Percentiles rank a stretch among this genome's conserved stretches.
These are phyloP conservation scores for Osmerus eperlanus DNA, from an alignment of 2,113 vertebrate species.

Conservation along the genomic window DNA sequence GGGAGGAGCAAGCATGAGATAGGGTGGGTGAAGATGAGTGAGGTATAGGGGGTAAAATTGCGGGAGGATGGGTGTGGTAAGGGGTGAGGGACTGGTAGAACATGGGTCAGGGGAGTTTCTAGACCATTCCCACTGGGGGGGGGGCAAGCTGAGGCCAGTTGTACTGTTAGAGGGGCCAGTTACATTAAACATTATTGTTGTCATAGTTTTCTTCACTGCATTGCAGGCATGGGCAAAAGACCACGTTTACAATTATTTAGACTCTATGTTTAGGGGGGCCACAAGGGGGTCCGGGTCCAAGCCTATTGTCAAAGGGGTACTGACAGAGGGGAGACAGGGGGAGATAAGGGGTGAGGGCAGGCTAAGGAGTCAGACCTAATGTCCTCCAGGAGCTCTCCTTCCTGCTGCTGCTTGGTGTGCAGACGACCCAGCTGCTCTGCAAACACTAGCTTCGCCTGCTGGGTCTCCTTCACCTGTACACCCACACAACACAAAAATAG, in stretches of 20 bases:
- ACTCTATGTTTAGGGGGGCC: no score
- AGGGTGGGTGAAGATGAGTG: background rate
- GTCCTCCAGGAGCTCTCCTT: slow-evolving; percentile 84
- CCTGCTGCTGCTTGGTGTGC: slow-evolving; percentile 82
- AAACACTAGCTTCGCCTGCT: slow-evolving; percentile 83
- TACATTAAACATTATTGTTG: no score
- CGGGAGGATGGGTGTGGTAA: background rate
- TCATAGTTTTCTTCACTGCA: no score
- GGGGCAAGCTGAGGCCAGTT: no score
- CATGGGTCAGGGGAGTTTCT: no score
- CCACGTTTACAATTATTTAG: no score
- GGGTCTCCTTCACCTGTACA: slow-evolving; percentile 79
- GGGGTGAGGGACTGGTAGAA: background rate
- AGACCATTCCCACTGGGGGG: no score
- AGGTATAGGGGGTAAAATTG: background rate
- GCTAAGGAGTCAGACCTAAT: slow-evolving; percentile 73
- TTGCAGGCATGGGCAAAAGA: no score
- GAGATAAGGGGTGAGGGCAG: background rate
- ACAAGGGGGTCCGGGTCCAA: no score
- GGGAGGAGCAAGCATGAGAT: background rate
- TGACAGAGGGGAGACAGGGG: background rate
- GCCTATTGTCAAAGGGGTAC: background rate
- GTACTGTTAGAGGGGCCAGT: no score
- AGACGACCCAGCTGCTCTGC: slow-evolving; percentile 81
- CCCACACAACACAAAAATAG: background rate